Evolutionary conservation across 2,797 vertebrate genomes (phyloP), one percentile per base, ranked within the genome.

Genomic region (Acanthiza pusilla): DNA sequence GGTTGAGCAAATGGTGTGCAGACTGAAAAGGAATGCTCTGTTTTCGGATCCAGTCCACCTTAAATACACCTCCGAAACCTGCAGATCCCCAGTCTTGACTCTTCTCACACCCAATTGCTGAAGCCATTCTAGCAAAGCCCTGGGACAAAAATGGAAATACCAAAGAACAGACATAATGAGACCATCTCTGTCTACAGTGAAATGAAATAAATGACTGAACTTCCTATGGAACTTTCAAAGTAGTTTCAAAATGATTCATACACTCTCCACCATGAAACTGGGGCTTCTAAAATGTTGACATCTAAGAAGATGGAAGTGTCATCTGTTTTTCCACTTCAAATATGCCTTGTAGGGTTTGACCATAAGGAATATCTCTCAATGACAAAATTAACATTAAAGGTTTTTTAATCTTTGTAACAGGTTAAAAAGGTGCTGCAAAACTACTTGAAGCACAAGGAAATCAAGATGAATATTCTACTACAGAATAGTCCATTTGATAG

Each of bases 71-170:
- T 30, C 99, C 98, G 1, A 99, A 97, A 32, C 98, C 98, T 58
- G 98, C 38, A 50, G 98, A 98, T 32, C 98, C 99, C 99, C 99
- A 99, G 62, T 99, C 98, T 78, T 98, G 98, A 91, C 98, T 98
- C 93, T 98, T 98, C 73, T 99, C 99, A 57, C 93, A 96, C 29
- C 98, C 98, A 53, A 98, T 98, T 18, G 96, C 98, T n/a, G 99
- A 99, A 16, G 94, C 95, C 99, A 99, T 99, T 93, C 97, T 98
- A 85, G 98, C 99, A 95, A 98, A 99, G 40, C 99, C 99, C 99
- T 99, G 95, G 20, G 70, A 62, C 4, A 93, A 88, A 91, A 95
- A 94, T 68, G n/a, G 58, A 82, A 45, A 25, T 63, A 20, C 3
- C 34, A 93, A 80, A 54, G 38, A n/a, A 40, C 50, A 87, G 13